These are phyloP conservation scores for Akabosia matsudoensis DNA, from an alignment of 1,140 invertebrate species.

Conservation along the genomic window DNA sequence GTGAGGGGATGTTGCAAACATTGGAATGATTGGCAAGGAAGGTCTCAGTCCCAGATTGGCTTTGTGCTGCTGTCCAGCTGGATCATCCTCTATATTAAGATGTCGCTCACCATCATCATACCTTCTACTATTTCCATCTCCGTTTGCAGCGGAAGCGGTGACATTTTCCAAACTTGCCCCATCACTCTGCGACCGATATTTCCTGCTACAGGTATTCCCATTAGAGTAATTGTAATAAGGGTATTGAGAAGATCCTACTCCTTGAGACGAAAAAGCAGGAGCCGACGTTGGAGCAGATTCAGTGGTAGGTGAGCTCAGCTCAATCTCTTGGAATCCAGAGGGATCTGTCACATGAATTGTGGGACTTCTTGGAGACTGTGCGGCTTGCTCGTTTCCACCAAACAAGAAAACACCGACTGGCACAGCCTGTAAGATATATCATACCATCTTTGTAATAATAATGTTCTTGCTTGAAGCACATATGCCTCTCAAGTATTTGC, in stretches of 20 bases:
- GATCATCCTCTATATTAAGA: background rate
- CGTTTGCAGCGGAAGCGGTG: background rate
- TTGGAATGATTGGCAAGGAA: constrained; percentile 42
- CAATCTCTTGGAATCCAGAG: constrained; percentile 17
- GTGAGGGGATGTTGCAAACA: constrained; percentile 35
- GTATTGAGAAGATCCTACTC: background rate
- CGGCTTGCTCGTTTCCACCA: background rate
- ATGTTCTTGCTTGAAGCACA: background rate
- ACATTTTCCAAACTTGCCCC: background rate
- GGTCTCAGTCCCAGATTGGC: constrained; percentile 38
- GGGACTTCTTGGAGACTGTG: background rate
- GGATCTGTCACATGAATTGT: background rate
- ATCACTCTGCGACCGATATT: background rate
- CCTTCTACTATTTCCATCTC: background rate
- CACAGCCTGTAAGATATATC: constrained; percentile 40
- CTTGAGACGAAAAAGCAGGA: background rate
- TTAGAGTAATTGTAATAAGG: background rate
- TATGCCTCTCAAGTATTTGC: background rate
- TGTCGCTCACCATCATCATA: background rate
- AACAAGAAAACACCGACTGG: constrained; percentile 45
- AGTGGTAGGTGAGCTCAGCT: constrained; percentile 6
- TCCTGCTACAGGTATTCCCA: background rate
- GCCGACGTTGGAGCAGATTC: constrained; percentile 4
- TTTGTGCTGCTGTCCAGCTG: constrained; percentile 1
- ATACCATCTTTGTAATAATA: background rate